Evolutionary conservation across 2,888 invertebrate genomes (phyloP).

Genomic region (Pheosia gnoma): DNA sequence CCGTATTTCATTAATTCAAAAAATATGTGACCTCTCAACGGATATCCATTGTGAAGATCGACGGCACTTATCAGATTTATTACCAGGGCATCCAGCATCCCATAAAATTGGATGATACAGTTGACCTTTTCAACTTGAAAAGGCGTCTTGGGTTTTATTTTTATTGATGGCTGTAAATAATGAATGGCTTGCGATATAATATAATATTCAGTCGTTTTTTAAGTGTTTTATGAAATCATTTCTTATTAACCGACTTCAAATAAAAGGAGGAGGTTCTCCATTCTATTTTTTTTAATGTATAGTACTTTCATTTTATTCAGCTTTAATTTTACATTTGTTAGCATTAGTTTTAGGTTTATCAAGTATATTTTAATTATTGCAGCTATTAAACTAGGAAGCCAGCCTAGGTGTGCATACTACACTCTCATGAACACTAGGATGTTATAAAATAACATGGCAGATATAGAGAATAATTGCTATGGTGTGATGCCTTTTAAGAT

Average conservation of each 20-base stretch:
- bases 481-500: too few species aligned
- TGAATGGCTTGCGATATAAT: conserved; percentile 1
- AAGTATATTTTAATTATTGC: too few species aligned
- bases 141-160: conserved; percentile 13
- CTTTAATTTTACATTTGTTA: too few species aligned
- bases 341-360: too few species aligned
- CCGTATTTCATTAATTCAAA: neutral
- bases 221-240: neutral
- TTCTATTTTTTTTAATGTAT: too few species aligned
- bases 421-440: too few species aligned
- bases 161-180: conserved; percentile 1
- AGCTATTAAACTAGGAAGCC: too few species aligned
- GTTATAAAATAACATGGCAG: too few species aligned
- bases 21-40: conserved; percentile 7
- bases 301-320: too few species aligned
- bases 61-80: conserved; percentile 28
- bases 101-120: conserved; percentile 23
- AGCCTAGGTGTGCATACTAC: too few species aligned
- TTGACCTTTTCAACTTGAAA: conserved; percentile 20
- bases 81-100: conserved; percentile 11
- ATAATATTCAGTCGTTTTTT: neutral
- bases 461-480: too few species aligned
- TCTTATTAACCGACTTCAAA: neutral
- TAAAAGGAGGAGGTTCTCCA: too few species aligned
- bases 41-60: conserved; percentile 15